These are phyloP conservation scores for Typhlichthys eigenmanni DNA, from an alignment of 2,797 vertebrate genomes.

Conservation along the genomic window DNA sequence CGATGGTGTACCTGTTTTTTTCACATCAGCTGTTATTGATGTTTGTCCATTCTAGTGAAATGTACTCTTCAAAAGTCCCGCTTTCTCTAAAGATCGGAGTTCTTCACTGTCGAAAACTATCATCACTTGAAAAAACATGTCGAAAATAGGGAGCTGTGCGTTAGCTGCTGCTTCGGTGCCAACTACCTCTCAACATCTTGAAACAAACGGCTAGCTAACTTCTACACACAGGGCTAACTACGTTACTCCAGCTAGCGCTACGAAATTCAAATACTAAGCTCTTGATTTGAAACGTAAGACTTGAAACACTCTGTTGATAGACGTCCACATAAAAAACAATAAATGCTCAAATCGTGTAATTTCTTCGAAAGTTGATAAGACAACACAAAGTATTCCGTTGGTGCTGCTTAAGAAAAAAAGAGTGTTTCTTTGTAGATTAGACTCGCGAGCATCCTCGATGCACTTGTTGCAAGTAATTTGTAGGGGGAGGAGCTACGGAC, in stretches of 20 bases:
- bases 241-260: conserved; percentile 51
- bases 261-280: conserved; percentile 35
- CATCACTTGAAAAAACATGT: conserved; percentile 52
- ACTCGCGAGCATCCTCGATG: conserved; percentile 69
- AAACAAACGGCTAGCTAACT: conserved; percentile 54
- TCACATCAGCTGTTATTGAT: conserved; percentile 60
- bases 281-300: conserved; percentile 20
- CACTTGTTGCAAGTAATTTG: conserved; percentile 79
- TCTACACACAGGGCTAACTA: conserved; percentile 47
- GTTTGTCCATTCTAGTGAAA: conserved; percentile 49
- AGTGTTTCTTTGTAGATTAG: conserved; percentile 50
- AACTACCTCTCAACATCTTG: conserved; percentile 43
- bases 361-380: background rate
- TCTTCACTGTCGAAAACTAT: conserved; percentile 22
- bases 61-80: background rate
- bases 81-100: conserved; percentile 37
- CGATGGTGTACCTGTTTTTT: conserved; percentile 45
- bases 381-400: conserved; percentile 14
- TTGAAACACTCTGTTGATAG: conserved; percentile 18
- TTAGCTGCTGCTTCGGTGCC: conserved; percentile 13
- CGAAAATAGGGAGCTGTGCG: conserved; percentile 26
- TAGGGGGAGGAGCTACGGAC: conserved; percentile 47
- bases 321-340: background rate
- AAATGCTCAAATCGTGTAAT: background rate
- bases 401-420: conserved; percentile 13